Percentiles rank a stretch among this genome's conserved stretches.
These are phyloP conservation scores for Bucco capensis DNA, from an alignment of 2,113 vertebrate species.

Conservation along the genomic window DNA sequence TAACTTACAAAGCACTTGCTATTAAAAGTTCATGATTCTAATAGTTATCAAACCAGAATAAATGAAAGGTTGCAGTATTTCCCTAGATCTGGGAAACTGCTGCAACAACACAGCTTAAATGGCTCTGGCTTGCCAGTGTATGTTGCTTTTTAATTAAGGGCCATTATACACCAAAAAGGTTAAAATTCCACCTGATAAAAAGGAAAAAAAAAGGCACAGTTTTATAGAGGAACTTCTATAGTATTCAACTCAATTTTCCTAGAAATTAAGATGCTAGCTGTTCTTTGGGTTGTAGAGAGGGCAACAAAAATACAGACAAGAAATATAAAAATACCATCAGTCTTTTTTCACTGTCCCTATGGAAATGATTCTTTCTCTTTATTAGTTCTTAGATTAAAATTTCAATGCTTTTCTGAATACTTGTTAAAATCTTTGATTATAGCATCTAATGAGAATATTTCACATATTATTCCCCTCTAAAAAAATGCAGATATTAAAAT, in stretches of 20 bases:
- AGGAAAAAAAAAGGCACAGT: background rate
- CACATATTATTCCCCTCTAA: background rate
- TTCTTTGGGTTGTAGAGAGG: background rate
- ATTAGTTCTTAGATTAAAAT: background rate
- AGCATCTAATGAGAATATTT: background rate
- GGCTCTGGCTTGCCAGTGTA: background rate
- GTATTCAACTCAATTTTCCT: background rate
- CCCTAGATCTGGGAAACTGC: background rate
- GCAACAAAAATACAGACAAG: background rate
- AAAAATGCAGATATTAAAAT: background rate
- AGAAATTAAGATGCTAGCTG: background rate
- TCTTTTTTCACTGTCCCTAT: background rate
- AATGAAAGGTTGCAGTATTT: background rate
- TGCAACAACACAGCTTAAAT: background rate
- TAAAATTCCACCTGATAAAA: background rate
- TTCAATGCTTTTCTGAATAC: background rate
- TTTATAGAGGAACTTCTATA: background rate
- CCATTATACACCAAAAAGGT: background rate
- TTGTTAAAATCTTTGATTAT: background rate
- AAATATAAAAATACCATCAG: background rate
- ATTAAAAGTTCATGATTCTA: background rate
- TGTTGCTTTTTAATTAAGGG: background rate
- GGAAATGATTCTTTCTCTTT: background rate
- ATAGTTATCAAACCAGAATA: background rate
- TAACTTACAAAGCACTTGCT: background rate